Evolutionary conservation across 2,797 vertebrate species (phyloP).

Genomic region (Carcharodon carcharias): DNA sequence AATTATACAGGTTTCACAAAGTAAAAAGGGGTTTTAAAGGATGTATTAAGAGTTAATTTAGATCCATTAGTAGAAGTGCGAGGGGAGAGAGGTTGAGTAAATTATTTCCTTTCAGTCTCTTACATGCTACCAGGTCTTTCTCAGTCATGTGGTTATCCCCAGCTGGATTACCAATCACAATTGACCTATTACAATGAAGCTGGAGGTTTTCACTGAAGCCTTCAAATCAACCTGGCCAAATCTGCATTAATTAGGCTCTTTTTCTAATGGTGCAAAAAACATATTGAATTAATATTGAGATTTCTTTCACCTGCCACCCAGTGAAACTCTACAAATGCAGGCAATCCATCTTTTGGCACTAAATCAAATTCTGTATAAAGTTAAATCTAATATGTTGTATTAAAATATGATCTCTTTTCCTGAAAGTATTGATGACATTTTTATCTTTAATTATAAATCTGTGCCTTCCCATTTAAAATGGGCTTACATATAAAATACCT

Average conservation of each 20-base stretch:
- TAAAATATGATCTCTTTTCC: background rate
- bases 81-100: slow-evolving; percentile 37
- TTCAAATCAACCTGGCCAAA: background rate
- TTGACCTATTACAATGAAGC: background rate
- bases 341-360: background rate
- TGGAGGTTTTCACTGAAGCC: background rate
- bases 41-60: background rate
- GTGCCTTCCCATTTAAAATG: background rate
- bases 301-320: background rate
- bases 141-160: background rate
- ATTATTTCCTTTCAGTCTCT: background rate
- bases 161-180: background rate
- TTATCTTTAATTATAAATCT: background rate
- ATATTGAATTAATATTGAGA: background rate
- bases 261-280: background rate
- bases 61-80: background rate
- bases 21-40: background rate
- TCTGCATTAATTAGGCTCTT: background rate
- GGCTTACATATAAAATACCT: background rate
- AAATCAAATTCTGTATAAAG: background rate
- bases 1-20: background rate
- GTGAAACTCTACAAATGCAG: background rate
- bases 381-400: background rate
- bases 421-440: background rate
- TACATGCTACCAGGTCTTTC: background rate